phyloP scores from a whole-genome alignment of 2,797 vertebrate genomes.

The Euphonia xanthogaster region DNA sequence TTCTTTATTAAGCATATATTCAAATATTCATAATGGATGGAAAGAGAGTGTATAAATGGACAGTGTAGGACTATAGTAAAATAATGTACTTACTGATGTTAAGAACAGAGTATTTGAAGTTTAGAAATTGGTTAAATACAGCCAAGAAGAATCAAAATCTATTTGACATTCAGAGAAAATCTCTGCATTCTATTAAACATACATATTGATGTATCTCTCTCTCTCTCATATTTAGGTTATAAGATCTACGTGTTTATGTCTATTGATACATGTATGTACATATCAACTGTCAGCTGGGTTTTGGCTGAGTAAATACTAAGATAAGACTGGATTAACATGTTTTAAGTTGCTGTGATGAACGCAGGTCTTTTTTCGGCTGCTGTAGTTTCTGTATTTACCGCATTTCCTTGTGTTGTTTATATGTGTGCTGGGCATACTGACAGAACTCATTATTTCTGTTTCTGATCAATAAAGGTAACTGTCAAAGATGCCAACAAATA shows the following conservation, averaged over 20 bases:
- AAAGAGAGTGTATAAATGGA: neutral
- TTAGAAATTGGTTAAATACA: neutral
- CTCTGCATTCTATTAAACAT: neutral
- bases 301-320: neutral
- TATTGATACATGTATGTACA: neutral
- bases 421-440: neutral
- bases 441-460: conserved; percentile 35
- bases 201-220: neutral
- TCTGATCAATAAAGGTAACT: conserved; percentile 30
- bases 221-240: neutral
- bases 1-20: neutral
- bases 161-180: neutral
- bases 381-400: neutral
- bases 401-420: neutral
- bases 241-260: neutral
- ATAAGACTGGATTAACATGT: neutral
- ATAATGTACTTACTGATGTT: neutral
- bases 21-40: neutral
- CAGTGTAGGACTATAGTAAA: neutral
- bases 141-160: neutral
- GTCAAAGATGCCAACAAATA: conserved; percentile 18
- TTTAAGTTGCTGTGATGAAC: neutral
- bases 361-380: neutral
- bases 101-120: neutral
- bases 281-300: neutral